A percentile compares a stretch with the other conserved stretches of the same genome.
phyloP scores from a whole-genome alignment of 2,888 invertebrate genomes.

The Omphaloscelis lunosa region DNA sequence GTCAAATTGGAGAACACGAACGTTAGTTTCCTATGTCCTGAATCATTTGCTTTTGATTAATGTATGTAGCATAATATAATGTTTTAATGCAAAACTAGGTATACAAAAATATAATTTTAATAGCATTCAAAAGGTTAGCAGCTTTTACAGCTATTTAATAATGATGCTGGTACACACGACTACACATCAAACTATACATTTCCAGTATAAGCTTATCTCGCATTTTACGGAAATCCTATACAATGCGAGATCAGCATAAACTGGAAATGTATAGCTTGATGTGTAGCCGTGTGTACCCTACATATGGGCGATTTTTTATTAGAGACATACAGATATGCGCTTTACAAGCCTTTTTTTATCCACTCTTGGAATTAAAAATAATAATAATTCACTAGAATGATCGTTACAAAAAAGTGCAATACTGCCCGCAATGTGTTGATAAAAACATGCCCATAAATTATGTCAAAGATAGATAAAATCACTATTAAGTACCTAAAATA shows the following conservation, averaged over 20 bases:
- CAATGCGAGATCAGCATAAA: no score
- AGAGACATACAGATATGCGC: no score
- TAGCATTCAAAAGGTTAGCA: conserved; percentile 6
- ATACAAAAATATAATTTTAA: conserved; percentile 12
- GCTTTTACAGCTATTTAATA: not conserved
- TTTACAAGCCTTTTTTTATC: no score
- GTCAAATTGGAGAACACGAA: not conserved
- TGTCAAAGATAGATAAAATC: not conserved
- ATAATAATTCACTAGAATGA: not conserved
- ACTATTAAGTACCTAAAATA: conserved; percentile 28
- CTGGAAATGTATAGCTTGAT: no score
- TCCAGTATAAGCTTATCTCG: no score
- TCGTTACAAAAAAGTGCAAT: not conserved
- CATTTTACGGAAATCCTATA: no score
- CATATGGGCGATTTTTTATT: no score
- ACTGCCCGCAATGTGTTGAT: not conserved
- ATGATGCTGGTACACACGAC: no score
- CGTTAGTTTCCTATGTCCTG: conserved; percentile 1
- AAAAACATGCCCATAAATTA: conserved; percentile 7
- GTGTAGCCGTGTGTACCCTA: no score
- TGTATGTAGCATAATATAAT: not conserved
- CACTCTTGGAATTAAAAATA: no score
- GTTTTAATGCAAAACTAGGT: not conserved
- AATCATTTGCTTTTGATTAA: not conserved
- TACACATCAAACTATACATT: no score